These are phyloP conservation scores for Elysia chlorotica DNA, from an alignment of 1,140 invertebrate species.

Conservation along the genomic window DNA sequence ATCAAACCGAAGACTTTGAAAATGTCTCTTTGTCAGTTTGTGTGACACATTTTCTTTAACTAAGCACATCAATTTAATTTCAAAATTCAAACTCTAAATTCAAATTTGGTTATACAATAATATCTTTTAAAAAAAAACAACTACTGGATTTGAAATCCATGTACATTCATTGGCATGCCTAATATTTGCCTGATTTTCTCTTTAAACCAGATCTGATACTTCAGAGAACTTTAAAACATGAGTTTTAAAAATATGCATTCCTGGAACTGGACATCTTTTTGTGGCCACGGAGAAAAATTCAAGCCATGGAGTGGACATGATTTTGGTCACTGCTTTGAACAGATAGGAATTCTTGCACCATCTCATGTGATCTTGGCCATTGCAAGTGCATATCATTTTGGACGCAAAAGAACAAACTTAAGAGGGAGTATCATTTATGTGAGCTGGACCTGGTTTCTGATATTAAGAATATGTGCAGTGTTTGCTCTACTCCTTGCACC, in stretches of 20 bases:
- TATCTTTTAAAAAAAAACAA: too few relatives aligned
- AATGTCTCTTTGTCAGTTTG: too few relatives aligned
- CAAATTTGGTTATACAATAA: too few relatives aligned
- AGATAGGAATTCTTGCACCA: slow-evolving; percentile 71
- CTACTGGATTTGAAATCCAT: too few relatives aligned
- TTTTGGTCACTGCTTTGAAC: slow-evolving; percentile 81
- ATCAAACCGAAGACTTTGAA: too few relatives aligned
- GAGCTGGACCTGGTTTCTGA: slow-evolving; percentile 53
- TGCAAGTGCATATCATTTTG: slow-evolving; percentile 77
- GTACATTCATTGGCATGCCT: too few relatives aligned
- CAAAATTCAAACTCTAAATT: too few relatives aligned
- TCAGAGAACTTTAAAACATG: too few relatives aligned
- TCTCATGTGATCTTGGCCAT: slow-evolving; percentile 70
- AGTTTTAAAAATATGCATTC: neutral
- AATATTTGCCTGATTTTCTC: too few relatives aligned
- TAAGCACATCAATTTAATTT: too few relatives aligned
- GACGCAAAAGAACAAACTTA: slow-evolving; percentile 65
- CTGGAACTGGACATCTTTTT: slow-evolving; percentile 50
- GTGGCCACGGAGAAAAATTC: slow-evolving; percentile 50
- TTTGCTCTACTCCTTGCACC: slow-evolving; percentile 68
- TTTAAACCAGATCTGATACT: too few relatives aligned
- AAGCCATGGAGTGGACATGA: slow-evolving; percentile 63
- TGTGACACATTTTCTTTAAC: too few relatives aligned
- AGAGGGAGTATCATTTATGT: slow-evolving; percentile 67
- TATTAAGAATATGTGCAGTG: slow-evolving; percentile 30